Evolutionary conservation across 2,797 vertebrate genomes (phyloP), one percentile per base, ranked within the genome.

Genomic region (Tadarida brasiliensis): DNA sequence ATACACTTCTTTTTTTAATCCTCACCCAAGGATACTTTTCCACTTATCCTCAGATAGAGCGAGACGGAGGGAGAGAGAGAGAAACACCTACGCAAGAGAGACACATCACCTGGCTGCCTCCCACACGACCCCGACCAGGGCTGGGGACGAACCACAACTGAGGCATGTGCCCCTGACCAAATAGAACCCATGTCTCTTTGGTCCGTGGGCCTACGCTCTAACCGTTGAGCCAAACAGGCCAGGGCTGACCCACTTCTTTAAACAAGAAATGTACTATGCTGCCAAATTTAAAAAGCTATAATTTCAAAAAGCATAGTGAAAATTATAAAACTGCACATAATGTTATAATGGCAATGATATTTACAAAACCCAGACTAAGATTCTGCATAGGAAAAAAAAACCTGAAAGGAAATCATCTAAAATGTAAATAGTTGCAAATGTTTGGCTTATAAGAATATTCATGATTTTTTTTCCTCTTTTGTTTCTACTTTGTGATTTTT

Each of bases 401-500:
- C 28, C 22, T 67, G 5, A 61, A 77, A 63, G 44, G 19, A 74
- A 85, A 85, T 80, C 78, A 82, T 54, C 10, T 61, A 73, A 11
- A 74, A 78, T 83, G 3, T 57, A 74, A 61, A 9, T 70, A 65
- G 59, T 95, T 90, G 56, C 16, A 49, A 71, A 71, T 26, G 12
- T 70, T 93, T 30, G 33, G 22, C 3, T 76, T 78, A 0, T n/a
- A 57, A 67, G n/a, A 92, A 88, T 61, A 24, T 39, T 80, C 20
- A 14, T 84, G 11, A 71, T 49, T 39, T 94, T 70, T 82, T 76
- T 84, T 54, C 5, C n/a, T 83, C 10, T 67, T 74, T 39, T 76
- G 10, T 71, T 92, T 95, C 12, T 93, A 30, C n/a, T 86, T 91
- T 73, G 44, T 87, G 28, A 47, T 83, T 35, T 63, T 92, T 90